phyloP scores from a whole-genome alignment of 2,797 vertebrate genomes.

The Parotocinclus haroldoi region DNA sequence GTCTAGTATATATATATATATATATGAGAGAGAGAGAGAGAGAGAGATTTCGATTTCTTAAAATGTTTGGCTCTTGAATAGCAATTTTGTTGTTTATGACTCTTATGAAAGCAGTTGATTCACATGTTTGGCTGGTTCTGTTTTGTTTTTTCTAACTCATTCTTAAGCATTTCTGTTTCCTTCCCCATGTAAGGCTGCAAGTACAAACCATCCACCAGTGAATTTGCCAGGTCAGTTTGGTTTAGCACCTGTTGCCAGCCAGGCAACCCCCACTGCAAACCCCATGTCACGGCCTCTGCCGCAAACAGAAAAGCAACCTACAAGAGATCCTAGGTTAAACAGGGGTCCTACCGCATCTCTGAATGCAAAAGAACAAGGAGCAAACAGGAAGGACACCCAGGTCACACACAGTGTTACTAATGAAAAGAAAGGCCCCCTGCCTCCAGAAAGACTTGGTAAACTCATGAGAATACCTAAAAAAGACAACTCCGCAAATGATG shows the following conservation, averaged over 20 bases:
- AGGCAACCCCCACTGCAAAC: conserved; percentile 60
- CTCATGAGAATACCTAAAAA: conserved; percentile 75
- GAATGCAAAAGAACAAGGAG: conserved; percentile 78
- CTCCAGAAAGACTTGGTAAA: conserved; percentile 70
- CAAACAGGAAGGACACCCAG: conserved; percentile 73
- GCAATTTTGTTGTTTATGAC: too few relatives aligned
- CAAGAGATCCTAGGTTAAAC: conserved; percentile 90
- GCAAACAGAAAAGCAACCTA: conserved; percentile 78
- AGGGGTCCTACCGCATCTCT: conserved; percentile 65
- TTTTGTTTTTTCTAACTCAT: too few relatives aligned
- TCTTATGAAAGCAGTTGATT: too few relatives aligned
- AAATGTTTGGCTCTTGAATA: too few relatives aligned
- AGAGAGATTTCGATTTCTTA: too few relatives aligned
- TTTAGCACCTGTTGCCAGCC: conserved; percentile 59
- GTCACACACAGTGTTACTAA: conserved; percentile 51
- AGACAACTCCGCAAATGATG: conserved; percentile 58
- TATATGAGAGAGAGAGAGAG: too few relatives aligned
- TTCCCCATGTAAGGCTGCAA: conserved; percentile 74
- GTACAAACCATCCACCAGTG: conserved; percentile 65
- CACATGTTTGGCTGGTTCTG: too few relatives aligned
- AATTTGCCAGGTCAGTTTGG: conserved; percentile 56
- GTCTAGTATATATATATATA: too few relatives aligned
- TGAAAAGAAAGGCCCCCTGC: conserved; percentile 66
- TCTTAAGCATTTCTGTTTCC: not conserved
- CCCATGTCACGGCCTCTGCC: conserved; percentile 66